Evolutionary conservation across 2,797 vertebrate genomes (phyloP).

Genomic region (Tragopan temminckii): DNA sequence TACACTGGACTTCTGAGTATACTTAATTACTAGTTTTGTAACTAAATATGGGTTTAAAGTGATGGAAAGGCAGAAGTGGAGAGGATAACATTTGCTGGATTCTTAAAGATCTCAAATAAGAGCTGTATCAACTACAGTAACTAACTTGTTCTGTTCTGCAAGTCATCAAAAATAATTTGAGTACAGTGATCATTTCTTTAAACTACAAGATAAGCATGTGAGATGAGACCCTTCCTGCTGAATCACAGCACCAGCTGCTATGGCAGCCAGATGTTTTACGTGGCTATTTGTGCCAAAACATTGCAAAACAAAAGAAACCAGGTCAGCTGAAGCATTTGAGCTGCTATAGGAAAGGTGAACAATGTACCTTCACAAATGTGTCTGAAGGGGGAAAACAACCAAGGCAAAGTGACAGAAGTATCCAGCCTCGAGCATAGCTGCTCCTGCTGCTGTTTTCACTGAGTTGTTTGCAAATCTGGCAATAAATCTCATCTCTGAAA

Average conservation of each 20-base stretch:
- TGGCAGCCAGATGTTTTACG: background rate
- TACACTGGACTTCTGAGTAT: background rate
- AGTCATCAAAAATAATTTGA: background rate
- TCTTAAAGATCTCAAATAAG: background rate
- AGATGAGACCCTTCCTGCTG: background rate
- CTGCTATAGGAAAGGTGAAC: background rate
- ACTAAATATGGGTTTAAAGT: background rate
- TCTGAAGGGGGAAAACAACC: slow-evolving; percentile 95
- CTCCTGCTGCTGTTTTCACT: slow-evolving; percentile 88
- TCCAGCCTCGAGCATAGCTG: slow-evolving; percentile 93
- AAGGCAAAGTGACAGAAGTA: slow-evolving; percentile 94
- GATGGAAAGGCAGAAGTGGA: background rate
- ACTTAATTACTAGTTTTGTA: background rate
- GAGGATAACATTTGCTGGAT: background rate
- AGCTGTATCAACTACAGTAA: background rate
- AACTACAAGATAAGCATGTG: background rate
- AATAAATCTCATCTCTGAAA: slow-evolving; percentile 96
- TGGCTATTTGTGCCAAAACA: background rate
- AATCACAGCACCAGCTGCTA: background rate
- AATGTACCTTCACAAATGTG: slow-evolving; percentile 86
- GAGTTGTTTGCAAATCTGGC: slow-evolving; percentile 99
- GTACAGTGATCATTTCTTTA: background rate
- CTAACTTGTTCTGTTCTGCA: background rate
- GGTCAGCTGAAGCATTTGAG: background rate
- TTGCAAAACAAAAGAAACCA: background rate